Evolutionary conservation across 2,888 invertebrate species (phyloP).

Genomic region (Apotomis capreana): DNA sequence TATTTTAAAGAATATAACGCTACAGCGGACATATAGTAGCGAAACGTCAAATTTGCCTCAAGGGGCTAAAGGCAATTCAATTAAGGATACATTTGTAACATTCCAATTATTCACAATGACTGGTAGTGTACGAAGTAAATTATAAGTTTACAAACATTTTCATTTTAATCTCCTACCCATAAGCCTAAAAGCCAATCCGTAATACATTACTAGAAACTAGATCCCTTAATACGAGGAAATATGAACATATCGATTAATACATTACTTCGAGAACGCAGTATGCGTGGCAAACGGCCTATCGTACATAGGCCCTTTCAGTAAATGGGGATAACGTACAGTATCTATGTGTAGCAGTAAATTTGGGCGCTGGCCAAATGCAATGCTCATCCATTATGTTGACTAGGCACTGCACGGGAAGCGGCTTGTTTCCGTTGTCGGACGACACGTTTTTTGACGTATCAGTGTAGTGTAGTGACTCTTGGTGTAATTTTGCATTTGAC

Average conservation of each 20-base stretch:
- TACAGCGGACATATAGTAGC: too few relatives aligned
- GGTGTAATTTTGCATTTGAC: too few relatives aligned
- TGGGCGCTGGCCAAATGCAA: slow-evolving; percentile 82
- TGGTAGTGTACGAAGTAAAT: too few relatives aligned
- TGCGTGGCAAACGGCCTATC: background rate
- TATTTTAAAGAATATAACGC: too few relatives aligned
- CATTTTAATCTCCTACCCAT: background rate
- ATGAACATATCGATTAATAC: background rate
- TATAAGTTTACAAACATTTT: background rate
- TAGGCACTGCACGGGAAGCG: slow-evolving; percentile 51
- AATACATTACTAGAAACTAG: slow-evolving; percentile 12
- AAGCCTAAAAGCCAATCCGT: slow-evolving; percentile 2
- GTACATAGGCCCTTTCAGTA: slow-evolving; percentile 9
- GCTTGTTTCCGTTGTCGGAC: slow-evolving; percentile 45
- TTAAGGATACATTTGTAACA: too few relatives aligned
- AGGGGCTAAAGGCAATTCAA: too few relatives aligned
- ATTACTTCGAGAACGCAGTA: slow-evolving; percentile 4
- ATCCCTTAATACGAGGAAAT: slow-evolving; percentile 18
- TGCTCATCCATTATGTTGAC: slow-evolving; percentile 77
- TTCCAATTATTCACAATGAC: too few relatives aligned
- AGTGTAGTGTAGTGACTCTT: too few relatives aligned
- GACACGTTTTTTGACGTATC: slow-evolving; percentile 39
- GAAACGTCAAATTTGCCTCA: too few relatives aligned
- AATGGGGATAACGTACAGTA: slow-evolving; percentile 55
- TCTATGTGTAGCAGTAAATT: slow-evolving; percentile 75